Conservation (phyloP, 2,888 invertebrate genomes). For the Choristoneura rosaceana region DNA sequence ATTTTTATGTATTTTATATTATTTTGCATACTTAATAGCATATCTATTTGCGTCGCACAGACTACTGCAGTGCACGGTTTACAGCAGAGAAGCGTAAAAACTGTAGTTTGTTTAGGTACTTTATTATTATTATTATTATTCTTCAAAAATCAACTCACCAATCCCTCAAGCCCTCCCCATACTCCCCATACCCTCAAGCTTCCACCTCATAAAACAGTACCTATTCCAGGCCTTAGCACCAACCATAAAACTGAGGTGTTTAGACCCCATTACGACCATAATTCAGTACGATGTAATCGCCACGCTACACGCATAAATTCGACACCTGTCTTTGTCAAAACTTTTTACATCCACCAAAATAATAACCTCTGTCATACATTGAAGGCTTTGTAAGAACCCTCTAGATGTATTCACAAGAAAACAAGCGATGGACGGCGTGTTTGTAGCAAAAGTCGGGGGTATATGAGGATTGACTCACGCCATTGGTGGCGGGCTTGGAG, state of each 20-base stretch:
- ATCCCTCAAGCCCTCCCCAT: background rate
- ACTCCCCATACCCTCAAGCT: background rate
- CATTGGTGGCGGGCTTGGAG: background rate
- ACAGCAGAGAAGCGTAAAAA: too few relatives aligned
- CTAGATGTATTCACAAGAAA: background rate
- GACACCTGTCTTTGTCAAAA: conserved; percentile 64
- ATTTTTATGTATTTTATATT: too few relatives aligned
- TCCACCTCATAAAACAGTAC: conserved; percentile 14
- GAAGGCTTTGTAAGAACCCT: conserved; percentile 9
- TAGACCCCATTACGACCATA: background rate
- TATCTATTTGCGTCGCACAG: too few relatives aligned
- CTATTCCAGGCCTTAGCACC: conserved; percentile 4
- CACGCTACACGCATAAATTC: conserved; percentile 71
- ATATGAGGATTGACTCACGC: conserved; percentile 7
- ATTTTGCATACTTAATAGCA: too few relatives aligned
- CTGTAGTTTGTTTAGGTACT: too few relatives aligned
- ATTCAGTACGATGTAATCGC: conserved; percentile 59
- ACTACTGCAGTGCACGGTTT: too few relatives aligned
- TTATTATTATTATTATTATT: too few relatives aligned
- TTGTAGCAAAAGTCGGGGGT: conserved; percentile 8
- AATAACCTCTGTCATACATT: conserved; percentile 27
- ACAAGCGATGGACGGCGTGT: conserved; percentile 6
- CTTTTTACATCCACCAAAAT: conserved; percentile 9
- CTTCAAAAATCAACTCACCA: background rate
- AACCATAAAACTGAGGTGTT: conserved; percentile 24